Conservation (phyloP, 2,888 invertebrate species). For the Cheilosia scutellata region DNA sequence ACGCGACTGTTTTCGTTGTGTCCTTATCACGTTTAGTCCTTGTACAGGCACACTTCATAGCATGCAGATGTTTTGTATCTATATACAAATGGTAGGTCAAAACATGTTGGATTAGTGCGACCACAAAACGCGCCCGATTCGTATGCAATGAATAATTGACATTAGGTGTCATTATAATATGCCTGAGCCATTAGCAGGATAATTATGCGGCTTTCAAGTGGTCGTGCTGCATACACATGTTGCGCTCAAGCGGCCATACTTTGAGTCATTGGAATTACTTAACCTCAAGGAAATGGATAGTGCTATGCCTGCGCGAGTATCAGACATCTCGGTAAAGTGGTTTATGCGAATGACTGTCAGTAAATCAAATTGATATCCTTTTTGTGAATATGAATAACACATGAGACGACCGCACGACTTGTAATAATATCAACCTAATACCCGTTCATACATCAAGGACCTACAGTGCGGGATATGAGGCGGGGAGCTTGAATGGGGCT, state of each 20-base stretch:
- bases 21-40: constrained; percentile 42
- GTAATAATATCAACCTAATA: constrained; percentile 75
- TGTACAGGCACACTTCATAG: constrained; percentile 38
- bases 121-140: constrained; percentile 25
- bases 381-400: constrained; percentile 77
- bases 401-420: constrained; percentile 75
- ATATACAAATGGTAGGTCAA: neutral
- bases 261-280: constrained; percentile 51
- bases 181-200: constrained; percentile 51
- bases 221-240: constrained; percentile 48
- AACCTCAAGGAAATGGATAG: constrained; percentile 53
- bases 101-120: constrained; percentile 53
- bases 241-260: constrained; percentile 5
- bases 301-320: constrained; percentile 19
- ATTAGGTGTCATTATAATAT: constrained; percentile 51
- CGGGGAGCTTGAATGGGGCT: constrained; percentile 5
- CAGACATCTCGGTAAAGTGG: constrained; percentile 46
- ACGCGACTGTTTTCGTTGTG: constrained; percentile 73
- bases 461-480: neutral
- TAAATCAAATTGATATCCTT: constrained; percentile 78
- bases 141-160: constrained; percentile 49
- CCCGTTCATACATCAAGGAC: constrained; percentile 75
- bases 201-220: constrained; percentile 60
- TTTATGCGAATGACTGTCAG: constrained; percentile 67
- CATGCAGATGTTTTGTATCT: constrained; percentile 15